phyloP scores from a whole-genome alignment of 2,888 invertebrate species.

The Aphodius sticticus region DNA sequence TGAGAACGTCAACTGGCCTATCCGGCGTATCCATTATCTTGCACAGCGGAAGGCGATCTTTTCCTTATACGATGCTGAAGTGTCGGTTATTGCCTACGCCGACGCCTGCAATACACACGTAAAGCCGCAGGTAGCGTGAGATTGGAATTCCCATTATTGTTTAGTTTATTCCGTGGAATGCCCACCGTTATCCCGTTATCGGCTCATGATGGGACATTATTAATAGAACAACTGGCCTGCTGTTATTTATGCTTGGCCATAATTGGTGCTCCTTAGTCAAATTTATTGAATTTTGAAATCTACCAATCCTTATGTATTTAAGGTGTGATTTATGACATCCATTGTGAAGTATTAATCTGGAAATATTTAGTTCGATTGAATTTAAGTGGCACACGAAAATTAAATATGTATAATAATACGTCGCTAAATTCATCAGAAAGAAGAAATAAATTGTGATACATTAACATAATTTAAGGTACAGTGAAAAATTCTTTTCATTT shows the following conservation, averaged over 20 bases:
- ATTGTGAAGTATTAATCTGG: neutral
- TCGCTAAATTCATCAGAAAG: no score
- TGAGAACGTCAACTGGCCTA: constrained; percentile 6
- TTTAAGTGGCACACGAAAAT: neutral
- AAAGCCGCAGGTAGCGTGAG: neutral
- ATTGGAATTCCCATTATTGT: neutral
- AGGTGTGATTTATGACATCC: neutral
- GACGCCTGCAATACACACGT: neutral
- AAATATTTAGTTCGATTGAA: neutral
- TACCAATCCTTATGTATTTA: neutral
- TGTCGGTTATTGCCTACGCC: neutral
- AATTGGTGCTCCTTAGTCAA: neutral
- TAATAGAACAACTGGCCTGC: neutral
- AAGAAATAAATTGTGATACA: no score
- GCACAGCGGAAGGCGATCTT: constrained; percentile 5
- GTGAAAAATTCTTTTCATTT: no score
- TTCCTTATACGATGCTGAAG: constrained; percentile 13
- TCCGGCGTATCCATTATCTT: neutral
- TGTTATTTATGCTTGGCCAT: neutral
- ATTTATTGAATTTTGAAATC: neutral
- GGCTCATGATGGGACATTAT: neutral
- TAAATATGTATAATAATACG: no score
- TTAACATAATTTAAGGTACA: no score
- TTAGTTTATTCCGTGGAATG: neutral
- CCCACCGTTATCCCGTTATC: neutral